Percentiles rank a stretch among this genome's conserved stretches.
These are phyloP conservation scores for Pangasius larnaudii DNA, from an alignment of 2,797 vertebrate species.

Conservation along the genomic window DNA sequence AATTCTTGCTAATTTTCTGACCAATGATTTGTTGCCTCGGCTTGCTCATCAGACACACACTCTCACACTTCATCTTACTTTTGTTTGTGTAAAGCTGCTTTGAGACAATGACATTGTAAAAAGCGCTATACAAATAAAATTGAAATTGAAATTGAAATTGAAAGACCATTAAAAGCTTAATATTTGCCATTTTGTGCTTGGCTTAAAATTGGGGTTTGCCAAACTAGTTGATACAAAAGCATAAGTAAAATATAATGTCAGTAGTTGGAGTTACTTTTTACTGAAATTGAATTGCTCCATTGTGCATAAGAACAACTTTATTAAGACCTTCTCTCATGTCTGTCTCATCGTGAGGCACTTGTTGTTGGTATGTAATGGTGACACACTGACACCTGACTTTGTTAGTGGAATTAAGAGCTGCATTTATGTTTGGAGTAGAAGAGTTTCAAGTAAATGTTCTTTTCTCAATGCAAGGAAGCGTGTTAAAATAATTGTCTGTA, in stretches of 20 bases:
- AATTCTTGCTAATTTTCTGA: no score
- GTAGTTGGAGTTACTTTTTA: neutral
- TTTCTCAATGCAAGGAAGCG: neutral
- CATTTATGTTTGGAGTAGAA: neutral
- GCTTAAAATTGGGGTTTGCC: neutral
- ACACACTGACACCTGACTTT: neutral
- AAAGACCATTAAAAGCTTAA: no score
- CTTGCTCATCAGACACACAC: no score
- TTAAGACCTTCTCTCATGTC: neutral
- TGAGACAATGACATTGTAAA: no score
- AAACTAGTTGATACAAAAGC: neutral
- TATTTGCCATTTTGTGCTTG: no score
- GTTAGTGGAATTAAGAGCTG: conserved; percentile 9
- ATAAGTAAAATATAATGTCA: neutral
- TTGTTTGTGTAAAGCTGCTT: no score
- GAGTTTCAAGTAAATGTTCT: neutral
- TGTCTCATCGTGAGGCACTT: neutral
- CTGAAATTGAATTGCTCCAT: neutral
- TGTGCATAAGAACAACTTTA: neutral
- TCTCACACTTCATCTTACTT: no score
- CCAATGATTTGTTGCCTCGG: no score
- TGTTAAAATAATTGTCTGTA: neutral
- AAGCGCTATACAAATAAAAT: no score
- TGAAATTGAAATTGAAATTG: no score
- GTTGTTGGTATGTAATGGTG: neutral